A percentile compares a stretch with the other conserved stretches of the same genome.
phyloP scores from a whole-genome alignment of 2,888 invertebrate genomes.

The Sympetrum striolatum region DNA sequence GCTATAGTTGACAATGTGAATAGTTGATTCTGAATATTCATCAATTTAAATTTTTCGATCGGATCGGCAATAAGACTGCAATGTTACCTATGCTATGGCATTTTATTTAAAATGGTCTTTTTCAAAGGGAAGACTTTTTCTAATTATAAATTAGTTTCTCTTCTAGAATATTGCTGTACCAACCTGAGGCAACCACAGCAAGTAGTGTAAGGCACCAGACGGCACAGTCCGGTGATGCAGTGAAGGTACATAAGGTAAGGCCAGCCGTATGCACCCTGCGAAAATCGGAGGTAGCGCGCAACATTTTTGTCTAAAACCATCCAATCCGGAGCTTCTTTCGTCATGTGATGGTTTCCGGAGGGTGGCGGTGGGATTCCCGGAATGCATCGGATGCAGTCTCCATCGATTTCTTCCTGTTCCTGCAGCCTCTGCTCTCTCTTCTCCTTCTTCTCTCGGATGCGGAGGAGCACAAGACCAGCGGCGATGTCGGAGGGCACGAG shows the following conservation, averaged over 20 bases:
- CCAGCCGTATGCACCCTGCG: conserved; percentile 89
- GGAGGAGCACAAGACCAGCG: conserved; percentile 84
- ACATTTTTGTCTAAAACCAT: conserved; percentile 77
- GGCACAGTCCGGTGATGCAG: conserved; percentile 77
- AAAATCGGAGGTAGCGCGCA: conserved; percentile 77
- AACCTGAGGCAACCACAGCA: conserved; percentile 77
- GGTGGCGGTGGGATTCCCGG: background rate
- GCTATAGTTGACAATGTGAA: too few species aligned
- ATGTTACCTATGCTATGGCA: too few species aligned
- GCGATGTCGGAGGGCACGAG: conserved; percentile 88
- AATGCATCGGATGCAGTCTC: background rate
- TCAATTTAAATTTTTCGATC: too few species aligned
- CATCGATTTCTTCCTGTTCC: background rate
- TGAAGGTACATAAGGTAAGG: conserved; percentile 81
- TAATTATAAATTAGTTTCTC: too few species aligned
- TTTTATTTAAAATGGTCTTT: too few species aligned
- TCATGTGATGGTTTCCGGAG: conserved; percentile 9
- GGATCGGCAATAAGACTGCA: too few species aligned
- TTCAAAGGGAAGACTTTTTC: too few species aligned
- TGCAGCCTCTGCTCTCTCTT: conserved; percentile 58
- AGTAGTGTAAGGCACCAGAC: conserved; percentile 71
- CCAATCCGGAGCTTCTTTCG: conserved; percentile 62
- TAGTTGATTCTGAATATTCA: too few species aligned
- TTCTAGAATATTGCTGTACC: conserved; percentile 50
- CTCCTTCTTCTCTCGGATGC: conserved; percentile 77